Conservation (phyloP, 2,113 vertebrate genomes). For the Bettongia penicillata region DNA sequence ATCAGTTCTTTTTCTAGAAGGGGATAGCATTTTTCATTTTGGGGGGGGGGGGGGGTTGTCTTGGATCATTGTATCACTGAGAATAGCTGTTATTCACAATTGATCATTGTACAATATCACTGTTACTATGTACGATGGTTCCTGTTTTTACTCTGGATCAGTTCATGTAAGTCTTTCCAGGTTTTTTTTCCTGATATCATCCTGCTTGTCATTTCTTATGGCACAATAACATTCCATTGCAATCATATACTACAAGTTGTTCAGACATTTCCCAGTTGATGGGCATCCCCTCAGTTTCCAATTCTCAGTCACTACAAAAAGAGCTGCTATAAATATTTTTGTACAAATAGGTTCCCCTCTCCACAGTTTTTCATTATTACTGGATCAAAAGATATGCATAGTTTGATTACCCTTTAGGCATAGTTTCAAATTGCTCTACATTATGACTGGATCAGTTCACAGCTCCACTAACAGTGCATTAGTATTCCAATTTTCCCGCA, state of each 20-base stretch:
- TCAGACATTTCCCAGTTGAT: background rate
- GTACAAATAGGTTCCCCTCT: no score
- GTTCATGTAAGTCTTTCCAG: no score
- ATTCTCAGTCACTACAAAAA: background rate
- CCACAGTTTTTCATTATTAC: no score
- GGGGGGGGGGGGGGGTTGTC: no score
- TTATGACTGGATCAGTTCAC: background rate
- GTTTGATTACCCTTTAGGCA: background rate
- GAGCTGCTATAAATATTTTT: background rate
- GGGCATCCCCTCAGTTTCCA: background rate
- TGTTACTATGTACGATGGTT: no score
- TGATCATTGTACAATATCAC: no score
- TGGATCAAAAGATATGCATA: background rate
- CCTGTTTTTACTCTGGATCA: no score
- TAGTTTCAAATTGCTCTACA: background rate
- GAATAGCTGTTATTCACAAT: no score
- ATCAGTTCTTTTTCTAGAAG: no score
- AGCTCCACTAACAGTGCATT: background rate
- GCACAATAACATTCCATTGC: background rate
- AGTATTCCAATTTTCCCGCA: background rate
- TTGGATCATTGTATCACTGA: no score
- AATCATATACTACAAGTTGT: background rate
- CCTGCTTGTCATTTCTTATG: background rate
- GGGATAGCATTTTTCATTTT: no score
- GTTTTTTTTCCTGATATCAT: background rate